Percentiles rank a stretch among this genome's conserved stretches.
These are phyloP conservation scores for Andrena haemorrhoa DNA, from an alignment of 2,888 invertebrate genomes.

Conservation along the genomic window DNA sequence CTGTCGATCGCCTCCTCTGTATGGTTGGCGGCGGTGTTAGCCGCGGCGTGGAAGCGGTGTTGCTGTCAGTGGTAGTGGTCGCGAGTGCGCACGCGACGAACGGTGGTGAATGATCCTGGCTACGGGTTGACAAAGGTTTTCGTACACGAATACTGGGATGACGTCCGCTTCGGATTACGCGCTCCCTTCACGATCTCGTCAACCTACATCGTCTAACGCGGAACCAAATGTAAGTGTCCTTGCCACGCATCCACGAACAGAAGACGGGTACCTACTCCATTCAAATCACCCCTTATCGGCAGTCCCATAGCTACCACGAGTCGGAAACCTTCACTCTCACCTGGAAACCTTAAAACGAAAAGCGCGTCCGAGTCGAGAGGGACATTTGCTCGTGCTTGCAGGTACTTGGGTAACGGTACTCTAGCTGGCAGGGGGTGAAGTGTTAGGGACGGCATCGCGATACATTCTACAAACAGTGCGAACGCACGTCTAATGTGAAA, in stretches of 20 bases:
- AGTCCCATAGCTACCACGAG: not conserved
- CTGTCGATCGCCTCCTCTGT: slow-evolving; percentile 14
- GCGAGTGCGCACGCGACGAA: slow-evolving; percentile 70
- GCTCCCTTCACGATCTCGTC: slow-evolving; percentile 75
- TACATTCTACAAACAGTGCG: slow-evolving; percentile 9
- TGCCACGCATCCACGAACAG: slow-evolving; percentile 25
- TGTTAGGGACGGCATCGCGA: slow-evolving; percentile 9
- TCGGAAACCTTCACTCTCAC: not conserved
- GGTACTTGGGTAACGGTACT: slow-evolving; percentile 49
- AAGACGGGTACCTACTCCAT: not conserved
- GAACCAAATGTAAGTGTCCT: slow-evolving; percentile 77
- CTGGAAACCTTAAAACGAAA: not conserved
- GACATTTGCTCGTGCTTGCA: slow-evolving; percentile 7
- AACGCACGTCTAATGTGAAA: slow-evolving; percentile 23
- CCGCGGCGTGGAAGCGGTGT: slow-evolving; percentile 39
- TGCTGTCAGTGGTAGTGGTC: slow-evolving; percentile 63
- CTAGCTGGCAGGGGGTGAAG: slow-evolving; percentile 39
- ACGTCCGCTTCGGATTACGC: slow-evolving; percentile 78
- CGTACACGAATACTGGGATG: slow-evolving; percentile 74
- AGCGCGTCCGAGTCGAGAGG: not conserved
- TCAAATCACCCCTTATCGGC: too few relatives aligned
- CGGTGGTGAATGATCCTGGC: slow-evolving; percentile 72
- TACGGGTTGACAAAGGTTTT: slow-evolving; percentile 70
- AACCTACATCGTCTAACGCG: slow-evolving; percentile 74
- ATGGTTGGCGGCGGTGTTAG: slow-evolving; percentile 7